A percentile compares a stretch with the other conserved stretches of the same genome.
Evolutionary conservation across 2,797 vertebrate genomes (phyloP).

Genomic region (Etheostoma nigrum): DNA sequence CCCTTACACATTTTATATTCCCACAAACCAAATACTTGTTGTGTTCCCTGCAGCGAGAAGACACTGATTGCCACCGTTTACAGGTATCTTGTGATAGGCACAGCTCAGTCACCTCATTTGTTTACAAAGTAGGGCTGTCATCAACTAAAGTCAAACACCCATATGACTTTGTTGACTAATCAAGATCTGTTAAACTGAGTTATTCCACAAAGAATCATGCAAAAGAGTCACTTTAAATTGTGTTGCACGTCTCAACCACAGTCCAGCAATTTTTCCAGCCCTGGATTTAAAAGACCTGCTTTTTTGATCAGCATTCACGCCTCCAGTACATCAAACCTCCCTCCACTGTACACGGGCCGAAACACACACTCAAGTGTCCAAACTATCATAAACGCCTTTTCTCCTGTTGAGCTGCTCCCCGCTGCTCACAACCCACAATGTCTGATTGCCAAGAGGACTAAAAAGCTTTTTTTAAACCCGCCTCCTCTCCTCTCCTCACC

Average conservation of each 20-base stretch:
- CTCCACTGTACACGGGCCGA: not conserved
- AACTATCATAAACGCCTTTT: conserved; percentile 9
- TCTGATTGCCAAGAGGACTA: conserved; percentile 49
- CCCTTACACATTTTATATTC: not conserved
- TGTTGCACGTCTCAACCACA: too few relatives aligned
- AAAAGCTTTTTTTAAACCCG: conserved; percentile 35
- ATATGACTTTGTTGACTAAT: too few relatives aligned
- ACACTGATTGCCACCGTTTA: not conserved
- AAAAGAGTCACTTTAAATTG: too few relatives aligned
- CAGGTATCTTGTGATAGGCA: not conserved
- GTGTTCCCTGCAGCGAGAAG: not conserved
- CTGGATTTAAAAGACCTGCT: not conserved
- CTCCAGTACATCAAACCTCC: not conserved
- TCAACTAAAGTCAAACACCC: too few relatives aligned
- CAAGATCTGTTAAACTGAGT: too few relatives aligned
- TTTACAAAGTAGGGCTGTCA: not conserved
- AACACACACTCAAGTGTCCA: conserved; percentile 18
- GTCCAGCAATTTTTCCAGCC: too few relatives aligned
- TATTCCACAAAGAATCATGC: too few relatives aligned
- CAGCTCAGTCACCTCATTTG: not conserved
- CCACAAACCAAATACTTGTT: not conserved
- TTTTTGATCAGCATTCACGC: not conserved
- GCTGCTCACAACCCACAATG: conserved; percentile 15
- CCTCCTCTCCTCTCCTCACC: conserved; percentile 36
- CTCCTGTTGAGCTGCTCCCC: conserved; percentile 4